A percentile compares a stretch with the other conserved stretches of the same genome.
Evolutionary conservation across 2,888 invertebrate genomes (phyloP).

Genomic region (Flabesymbios commensalis): DNA sequence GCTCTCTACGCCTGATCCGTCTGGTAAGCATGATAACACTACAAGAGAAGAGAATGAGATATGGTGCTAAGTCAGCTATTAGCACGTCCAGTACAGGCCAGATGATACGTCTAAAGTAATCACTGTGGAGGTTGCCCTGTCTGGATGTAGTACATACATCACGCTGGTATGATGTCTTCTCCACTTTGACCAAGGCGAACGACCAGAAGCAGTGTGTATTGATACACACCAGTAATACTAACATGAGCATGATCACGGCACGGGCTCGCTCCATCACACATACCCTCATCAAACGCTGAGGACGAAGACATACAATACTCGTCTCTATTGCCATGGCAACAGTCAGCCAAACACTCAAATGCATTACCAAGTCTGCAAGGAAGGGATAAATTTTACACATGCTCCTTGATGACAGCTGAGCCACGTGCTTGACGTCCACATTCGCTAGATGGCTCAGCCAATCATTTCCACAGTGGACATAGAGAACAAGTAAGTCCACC

Average conservation of each 20-base stretch:
- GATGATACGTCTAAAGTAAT: constrained; percentile 42
- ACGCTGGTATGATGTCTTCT: constrained; percentile 23
- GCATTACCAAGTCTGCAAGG: constrained; percentile 44
- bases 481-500: constrained; percentile 50
- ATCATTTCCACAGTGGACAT: constrained; percentile 50
- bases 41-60: constrained; percentile 39
- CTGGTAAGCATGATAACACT: constrained; percentile 35
- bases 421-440: constrained; percentile 21
- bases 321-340: constrained; percentile 52
- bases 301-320: constrained; percentile 45
- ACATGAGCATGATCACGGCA: constrained; percentile 49
- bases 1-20: constrained; percentile 7
- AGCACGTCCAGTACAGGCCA: constrained; percentile 50
- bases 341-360: constrained; percentile 52
- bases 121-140: constrained; percentile 26
- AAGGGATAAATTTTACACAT: constrained; percentile 57
- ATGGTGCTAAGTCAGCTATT: constrained; percentile 46
- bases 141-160: constrained; percentile 27
- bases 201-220: constrained; percentile 61
- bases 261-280: constrained; percentile 53
- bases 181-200: constrained; percentile 41
- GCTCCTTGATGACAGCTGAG: constrained; percentile 48
- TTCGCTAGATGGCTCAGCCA: constrained; percentile 42
- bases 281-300: constrained; percentile 43
- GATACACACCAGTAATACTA: constrained; percentile 51